Percentiles rank a stretch among this genome's conserved stretches.
These are phyloP conservation scores for Cheilosia vernalis DNA, from an alignment of 2,888 invertebrate genomes.

Conservation along the genomic window DNA sequence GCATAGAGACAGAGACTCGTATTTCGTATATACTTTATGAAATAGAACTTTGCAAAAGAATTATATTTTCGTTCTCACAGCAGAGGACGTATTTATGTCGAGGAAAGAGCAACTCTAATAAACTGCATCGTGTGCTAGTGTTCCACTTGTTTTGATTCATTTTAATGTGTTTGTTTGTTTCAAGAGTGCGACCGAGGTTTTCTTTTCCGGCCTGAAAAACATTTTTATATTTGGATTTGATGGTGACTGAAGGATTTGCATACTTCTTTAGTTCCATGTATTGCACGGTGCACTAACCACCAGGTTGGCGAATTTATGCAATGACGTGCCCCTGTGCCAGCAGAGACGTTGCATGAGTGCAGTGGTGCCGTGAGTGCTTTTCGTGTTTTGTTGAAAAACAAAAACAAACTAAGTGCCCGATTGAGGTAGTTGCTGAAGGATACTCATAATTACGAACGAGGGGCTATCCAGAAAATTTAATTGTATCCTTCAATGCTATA, in stretches of 20 bases:
- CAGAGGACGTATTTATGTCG: constrained; percentile 18
- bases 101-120: constrained; percentile 42
- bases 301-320: background rate
- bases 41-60: constrained; percentile 44
- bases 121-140: constrained; percentile 47
- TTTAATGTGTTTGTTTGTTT: constrained; percentile 53
- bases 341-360: too few relatives aligned
- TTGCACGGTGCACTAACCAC: background rate
- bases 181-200: constrained; percentile 16
- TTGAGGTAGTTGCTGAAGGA: background rate
- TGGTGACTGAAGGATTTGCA: background rate
- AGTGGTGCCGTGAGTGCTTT: background rate
- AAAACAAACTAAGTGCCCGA: background rate
- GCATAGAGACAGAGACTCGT: constrained; percentile 3
- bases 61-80: constrained; percentile 21
- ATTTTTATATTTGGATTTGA: constrained; percentile 1
- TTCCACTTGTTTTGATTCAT: constrained; percentile 53
- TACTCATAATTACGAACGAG: background rate
- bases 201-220: constrained; percentile 7
- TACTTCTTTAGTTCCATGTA: background rate
- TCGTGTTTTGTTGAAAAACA: background rate
- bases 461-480: too few relatives aligned
- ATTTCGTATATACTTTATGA: too few relatives aligned
- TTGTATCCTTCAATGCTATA: too few relatives aligned
- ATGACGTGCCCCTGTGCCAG: background rate